Evolutionary conservation across 2,113 vertebrate genomes (phyloP).

Genomic region (rabbit (Oryctolagus cuniculus)): mOryCun1.1 NC_091436.1:50699501-50700000

Average conservation of each 20-base stretch:
- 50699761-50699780: background rate
- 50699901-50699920: background rate
- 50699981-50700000: background rate
- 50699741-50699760: conserved; percentile 5
- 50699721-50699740: background rate
- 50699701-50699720: conserved; percentile 14
- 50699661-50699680: conserved; percentile 31
- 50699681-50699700: background rate
- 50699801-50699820: background rate
- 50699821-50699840: conserved; percentile 29
- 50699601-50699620: conserved; percentile 62
- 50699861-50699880: conserved; percentile 1
- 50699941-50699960: background rate
- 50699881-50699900: conserved; percentile 53
- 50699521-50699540: background rate
- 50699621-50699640: conserved; percentile 45
- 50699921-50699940: background rate
- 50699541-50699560: conserved; percentile 32
- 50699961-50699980: background rate
- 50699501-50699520: background rate
- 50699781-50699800: conserved; percentile 16
- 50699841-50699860: background rate
- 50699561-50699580: conserved; percentile 58
- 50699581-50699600: conserved; percentile 57
- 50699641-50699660: conserved; percentile 24